phyloP scores from a whole-genome alignment of 2,888 invertebrate genomes.

The Syritta pipiens region DNA sequence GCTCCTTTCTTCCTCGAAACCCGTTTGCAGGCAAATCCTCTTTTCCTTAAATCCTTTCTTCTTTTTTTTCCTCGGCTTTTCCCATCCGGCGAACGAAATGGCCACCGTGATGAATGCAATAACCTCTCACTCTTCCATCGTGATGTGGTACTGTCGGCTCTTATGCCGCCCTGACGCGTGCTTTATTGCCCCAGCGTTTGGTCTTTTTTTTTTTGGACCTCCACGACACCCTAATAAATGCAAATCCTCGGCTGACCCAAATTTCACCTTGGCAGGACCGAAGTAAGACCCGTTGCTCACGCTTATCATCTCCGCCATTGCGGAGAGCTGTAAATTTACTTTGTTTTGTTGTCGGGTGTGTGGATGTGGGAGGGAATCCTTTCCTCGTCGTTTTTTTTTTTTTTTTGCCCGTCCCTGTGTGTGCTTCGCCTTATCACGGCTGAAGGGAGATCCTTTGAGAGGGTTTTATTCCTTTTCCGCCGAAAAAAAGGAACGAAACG shows the following conservation, averaged over 20 bases:
- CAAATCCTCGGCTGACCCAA: constrained; percentile 66
- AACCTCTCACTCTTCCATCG: constrained; percentile 33
- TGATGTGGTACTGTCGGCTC: constrained; percentile 45
- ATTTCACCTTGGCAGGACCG: constrained; percentile 38
- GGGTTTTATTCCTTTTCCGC: background rate
- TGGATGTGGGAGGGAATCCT: constrained; percentile 13
- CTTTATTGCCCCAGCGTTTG: constrained; percentile 61
- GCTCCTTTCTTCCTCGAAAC: too few species aligned
- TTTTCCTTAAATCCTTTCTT: too few species aligned
- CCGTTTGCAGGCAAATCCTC: too few species aligned
- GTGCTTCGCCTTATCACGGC: constrained; percentile 45
- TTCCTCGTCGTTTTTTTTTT: too few species aligned
- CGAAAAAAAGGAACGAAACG: background rate
- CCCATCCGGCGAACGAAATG: too few species aligned
- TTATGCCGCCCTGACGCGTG: constrained; percentile 48
- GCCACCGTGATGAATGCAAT: constrained; percentile 64
- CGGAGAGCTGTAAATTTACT: constrained; percentile 57
- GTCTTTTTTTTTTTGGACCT: too few species aligned
- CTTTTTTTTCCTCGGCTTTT: too few species aligned
- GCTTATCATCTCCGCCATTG: constrained; percentile 53
- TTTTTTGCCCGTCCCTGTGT: constrained; percentile 50
- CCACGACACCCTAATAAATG: constrained; percentile 39
- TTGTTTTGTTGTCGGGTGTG: constrained; percentile 15
- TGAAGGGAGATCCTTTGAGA: background rate
- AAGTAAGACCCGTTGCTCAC: constrained; percentile 19